Conservation (phyloP, 2,113 vertebrate genomes). For the Dicentrarchus labrax region DNA sequence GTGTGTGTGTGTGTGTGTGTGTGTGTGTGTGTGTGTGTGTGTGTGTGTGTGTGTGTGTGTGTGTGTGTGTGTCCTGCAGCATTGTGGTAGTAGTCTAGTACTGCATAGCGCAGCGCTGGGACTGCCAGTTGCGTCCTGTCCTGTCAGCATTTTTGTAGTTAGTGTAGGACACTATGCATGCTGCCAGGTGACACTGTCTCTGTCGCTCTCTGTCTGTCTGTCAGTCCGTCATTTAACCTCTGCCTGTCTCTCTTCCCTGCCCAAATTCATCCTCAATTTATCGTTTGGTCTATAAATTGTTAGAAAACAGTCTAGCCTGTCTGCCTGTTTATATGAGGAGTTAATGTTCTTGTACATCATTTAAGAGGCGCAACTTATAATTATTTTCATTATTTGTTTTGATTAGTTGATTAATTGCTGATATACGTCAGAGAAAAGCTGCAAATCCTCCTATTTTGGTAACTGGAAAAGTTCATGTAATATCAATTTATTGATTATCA, state of each 20-base stretch:
- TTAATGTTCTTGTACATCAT: neutral
- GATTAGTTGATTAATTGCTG: too few relatives aligned
- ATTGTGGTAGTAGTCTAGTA: conserved; percentile 20
- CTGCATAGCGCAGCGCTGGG: conserved; percentile 38
- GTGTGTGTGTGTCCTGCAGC: conserved; percentile 17
- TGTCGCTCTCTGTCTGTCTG: conserved; percentile 12
- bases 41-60: neutral
- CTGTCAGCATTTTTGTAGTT: conserved; percentile 55
- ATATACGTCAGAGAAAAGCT: too few relatives aligned
- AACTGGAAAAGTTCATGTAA: neutral
- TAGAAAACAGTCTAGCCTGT: too few relatives aligned
- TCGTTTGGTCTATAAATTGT: neutral
- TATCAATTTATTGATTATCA: too few relatives aligned
- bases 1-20: neutral
- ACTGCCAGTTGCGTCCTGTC: conserved; percentile 42
- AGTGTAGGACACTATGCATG: conserved; percentile 17
- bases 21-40: neutral
- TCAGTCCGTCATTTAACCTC: neutral
- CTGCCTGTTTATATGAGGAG: neutral
- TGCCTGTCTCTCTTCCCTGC: neutral
- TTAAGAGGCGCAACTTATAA: too few relatives aligned
- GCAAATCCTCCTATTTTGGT: neutral
- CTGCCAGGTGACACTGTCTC: conserved; percentile 52
- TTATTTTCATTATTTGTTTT: too few relatives aligned
- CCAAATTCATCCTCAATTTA: neutral